Evolutionary conservation across 2,797 vertebrate species (phyloP).

Genomic region (Alectoris magna): DNA sequence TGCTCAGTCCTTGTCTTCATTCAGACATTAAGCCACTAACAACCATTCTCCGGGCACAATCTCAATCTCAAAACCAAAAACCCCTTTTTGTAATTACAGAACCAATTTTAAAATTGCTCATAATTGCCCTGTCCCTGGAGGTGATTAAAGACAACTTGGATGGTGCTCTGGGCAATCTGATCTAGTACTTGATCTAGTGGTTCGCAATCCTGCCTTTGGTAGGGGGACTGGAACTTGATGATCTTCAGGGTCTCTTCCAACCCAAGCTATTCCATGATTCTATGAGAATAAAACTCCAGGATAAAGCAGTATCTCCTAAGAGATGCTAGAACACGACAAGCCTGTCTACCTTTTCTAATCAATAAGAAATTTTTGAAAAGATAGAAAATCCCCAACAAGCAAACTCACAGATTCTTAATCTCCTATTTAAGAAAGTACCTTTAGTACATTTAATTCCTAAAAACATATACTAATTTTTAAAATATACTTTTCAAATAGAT

Average conservation of each 20-base stretch:
- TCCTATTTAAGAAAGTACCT: not conserved
- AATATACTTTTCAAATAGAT: not conserved
- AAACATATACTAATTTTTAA: not conserved
- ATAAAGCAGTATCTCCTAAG: not conserved
- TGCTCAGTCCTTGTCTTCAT: too few relatives aligned
- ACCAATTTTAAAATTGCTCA: not conserved
- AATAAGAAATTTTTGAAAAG: conserved; percentile 3
- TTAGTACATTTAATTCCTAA: not conserved
- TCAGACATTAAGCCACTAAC: too few relatives aligned
- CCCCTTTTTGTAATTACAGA: conserved; percentile 13
- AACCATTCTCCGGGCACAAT: too few relatives aligned
- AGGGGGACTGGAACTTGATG: too few relatives aligned
- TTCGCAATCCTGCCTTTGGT: too few relatives aligned
- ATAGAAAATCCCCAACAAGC: not conserved
- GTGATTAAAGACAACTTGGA: too few relatives aligned
- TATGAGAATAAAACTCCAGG: not conserved
- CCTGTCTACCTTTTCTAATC: conserved; percentile 13
- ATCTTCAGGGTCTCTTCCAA: too few relatives aligned
- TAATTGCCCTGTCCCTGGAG: too few relatives aligned
- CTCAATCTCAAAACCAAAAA: not conserved
- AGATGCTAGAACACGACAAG: not conserved
- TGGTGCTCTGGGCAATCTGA: too few relatives aligned
- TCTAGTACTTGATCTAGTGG: too few relatives aligned
- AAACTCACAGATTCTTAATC: not conserved
- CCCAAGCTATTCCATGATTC: too few relatives aligned